phyloP scores from a whole-genome alignment of 1,140 invertebrate genomes.

The Telenomus remus region DNA sequence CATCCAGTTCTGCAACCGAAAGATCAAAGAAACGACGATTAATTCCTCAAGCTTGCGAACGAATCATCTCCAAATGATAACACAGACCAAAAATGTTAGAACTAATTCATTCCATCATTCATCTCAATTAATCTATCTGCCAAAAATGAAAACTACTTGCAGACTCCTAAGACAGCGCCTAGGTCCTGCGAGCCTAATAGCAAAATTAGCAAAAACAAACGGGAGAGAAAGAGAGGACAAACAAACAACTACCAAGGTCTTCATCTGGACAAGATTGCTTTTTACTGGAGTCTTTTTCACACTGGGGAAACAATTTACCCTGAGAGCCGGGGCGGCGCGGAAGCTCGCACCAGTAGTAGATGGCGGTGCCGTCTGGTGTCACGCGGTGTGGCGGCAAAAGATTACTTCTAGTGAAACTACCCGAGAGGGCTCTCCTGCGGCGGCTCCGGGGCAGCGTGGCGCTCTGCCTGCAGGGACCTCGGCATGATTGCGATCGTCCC shows the following conservation, averaged over 20 bases:
- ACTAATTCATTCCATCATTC: constrained; percentile 34
- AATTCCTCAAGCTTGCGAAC: too few relatives aligned
- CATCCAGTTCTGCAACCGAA: constrained; percentile 86
- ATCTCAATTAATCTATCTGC: constrained; percentile 9
- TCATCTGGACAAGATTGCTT: constrained; percentile 14
- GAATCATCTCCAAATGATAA: too few relatives aligned
- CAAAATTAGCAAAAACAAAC: constrained; percentile 13
- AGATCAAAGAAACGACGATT: not conserved
- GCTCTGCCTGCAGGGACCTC: constrained; percentile 63
- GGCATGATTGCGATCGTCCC: constrained; percentile 50
- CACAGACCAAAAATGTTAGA: too few relatives aligned
- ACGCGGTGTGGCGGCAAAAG: constrained; percentile 82
- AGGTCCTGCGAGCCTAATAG: not conserved
- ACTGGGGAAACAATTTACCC: constrained; percentile 68
- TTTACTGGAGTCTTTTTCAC: constrained; percentile 31
- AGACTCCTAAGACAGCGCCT: constrained; percentile 12
- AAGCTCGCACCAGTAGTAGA: constrained; percentile 89
- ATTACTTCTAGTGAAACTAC: constrained; percentile 67
- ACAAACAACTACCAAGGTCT: constrained; percentile 23
- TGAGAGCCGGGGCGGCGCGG: constrained; percentile 74
- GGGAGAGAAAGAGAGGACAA: constrained; percentile 14
- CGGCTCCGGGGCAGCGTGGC: constrained; percentile 71
- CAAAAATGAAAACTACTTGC: constrained; percentile 16
- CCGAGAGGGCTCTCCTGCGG: constrained; percentile 66
- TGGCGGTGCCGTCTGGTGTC: constrained; percentile 86